Evolutionary conservation across 2,113 vertebrate species (phyloP), one percentile per base, ranked within the genome.

Genomic region (Ginglymostoma cirratum): DNA sequence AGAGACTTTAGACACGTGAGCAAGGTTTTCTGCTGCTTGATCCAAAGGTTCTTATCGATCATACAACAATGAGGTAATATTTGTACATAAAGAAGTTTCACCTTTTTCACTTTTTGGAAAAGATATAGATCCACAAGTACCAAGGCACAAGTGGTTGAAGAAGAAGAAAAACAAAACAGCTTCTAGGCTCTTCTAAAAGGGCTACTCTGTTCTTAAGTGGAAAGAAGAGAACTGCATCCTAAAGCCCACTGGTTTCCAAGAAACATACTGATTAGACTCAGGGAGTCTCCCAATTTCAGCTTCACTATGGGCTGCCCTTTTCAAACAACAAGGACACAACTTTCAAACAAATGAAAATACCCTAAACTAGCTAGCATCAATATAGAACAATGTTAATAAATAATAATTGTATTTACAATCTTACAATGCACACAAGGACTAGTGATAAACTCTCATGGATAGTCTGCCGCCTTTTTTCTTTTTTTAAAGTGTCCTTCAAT

Each of bases 51-150:
- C 97, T 98, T 98, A 98, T 98, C 98, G 98, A 98, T 98, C 98
- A 98, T 98, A 97, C 98, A 98, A 98, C 97, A 98, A 98, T 99
- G 99, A 99, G 99, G 99, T 99, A 99, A 99, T 99, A 98, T 98
- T 99, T 99, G 98, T 99, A 99, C 97, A 97, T 98, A 97, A 98
- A 90, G 52, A 98, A 98, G 98, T 98, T 99, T 98, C 98, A 98
- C 97, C 96, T 97, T 98, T 97, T 97, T 98, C 19, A 95, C 97
- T 97, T 97, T 96, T 97, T 98, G 97, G 97, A 97, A 98, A 98
- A 97, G 98, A 96, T 96, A 98, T 97, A 97, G 96, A 96, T 96
- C 97, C 97, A 96, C 96, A 15, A 66, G 95, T 85, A 45, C 78
- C 78, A 83, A 83, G 69, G 94, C 94, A 94, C 67, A 38, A 65